Base-by-base conservation (phyloP, 2,797 vertebrate genomes). In the Emydoidea blandingii region DNA sequence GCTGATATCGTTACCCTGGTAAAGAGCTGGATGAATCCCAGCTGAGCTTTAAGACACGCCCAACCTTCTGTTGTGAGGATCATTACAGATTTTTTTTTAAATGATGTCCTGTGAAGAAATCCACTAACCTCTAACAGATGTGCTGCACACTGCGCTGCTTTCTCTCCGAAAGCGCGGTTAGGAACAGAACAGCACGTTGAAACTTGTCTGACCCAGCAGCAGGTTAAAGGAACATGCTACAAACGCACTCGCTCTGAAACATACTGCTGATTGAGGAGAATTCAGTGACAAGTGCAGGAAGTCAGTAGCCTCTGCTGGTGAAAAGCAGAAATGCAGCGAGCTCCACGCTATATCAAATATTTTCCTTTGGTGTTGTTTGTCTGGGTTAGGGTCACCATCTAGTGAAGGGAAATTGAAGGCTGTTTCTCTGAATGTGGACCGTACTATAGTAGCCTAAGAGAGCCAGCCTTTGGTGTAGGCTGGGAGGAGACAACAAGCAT, bases 121-220 rank as follows among this genome's bases (percentile, higher is more conserved):
- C 76, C 68, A 83, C 86, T 91, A 90, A 95, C 82, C 87, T 56
- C 79, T 72, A 93, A 86, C 91, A 96, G 96, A 93, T 94, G 91
- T 92, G 85, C 50, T 79, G 86, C 79, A 68, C 59, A 25, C 62
- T 23, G 19, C 2, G 12, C n/a, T 29, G 52, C 78, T 31, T 76
- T 12, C 62, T 44, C 37, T 34, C 81, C 56, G 11, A 34, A 41
- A 34, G 12, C 31, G 14, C 4, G 16, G 27, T 34, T 47, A 49
- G 68, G 59, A 44, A 79, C 52, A 68, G 49, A 68, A 29, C 34
- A 41, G 68, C 31, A 44, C 8, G 85, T 31, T 80, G 52, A 11
- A n/a, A 56, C 34, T 79, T 15, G 31, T 44, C 34, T 79, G 34
- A 12, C 34, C n/a, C 62, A 37, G 53, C 23, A 83, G 72, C 15